These are phyloP conservation scores for Penaeus monodon DNA, from an alignment of 2,888 invertebrate species.

Conservation along the genomic window DNA sequence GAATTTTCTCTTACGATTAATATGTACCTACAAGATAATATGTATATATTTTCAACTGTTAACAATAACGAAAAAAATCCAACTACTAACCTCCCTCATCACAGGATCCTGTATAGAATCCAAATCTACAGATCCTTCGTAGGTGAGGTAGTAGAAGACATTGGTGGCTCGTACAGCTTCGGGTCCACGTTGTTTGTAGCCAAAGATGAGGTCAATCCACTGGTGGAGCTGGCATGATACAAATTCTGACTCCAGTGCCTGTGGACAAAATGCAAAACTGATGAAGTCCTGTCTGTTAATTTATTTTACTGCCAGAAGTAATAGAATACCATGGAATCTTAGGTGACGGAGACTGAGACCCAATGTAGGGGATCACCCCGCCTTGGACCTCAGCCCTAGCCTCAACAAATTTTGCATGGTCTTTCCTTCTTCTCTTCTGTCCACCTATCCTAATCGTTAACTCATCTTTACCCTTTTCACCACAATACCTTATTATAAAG, in stretches of 20 bases:
- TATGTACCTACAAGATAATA: no score
- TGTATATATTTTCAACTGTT: no score
- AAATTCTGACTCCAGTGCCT: slow-evolving; percentile 98
- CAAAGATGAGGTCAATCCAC: slow-evolving; percentile 99
- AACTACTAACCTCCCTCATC: slow-evolving; percentile 80
- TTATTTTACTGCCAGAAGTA: no score
- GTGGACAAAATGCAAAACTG: slow-evolving; percentile 65
- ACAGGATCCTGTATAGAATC: slow-evolving; percentile 90
- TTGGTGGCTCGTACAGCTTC: slow-evolving; percentile 98
- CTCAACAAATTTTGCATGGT: no score
- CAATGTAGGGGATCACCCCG: not conserved
- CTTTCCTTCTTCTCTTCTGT: no score
- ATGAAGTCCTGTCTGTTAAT: not conserved
- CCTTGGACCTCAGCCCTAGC: no score
- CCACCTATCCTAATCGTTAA: no score
- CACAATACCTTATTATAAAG: no score
- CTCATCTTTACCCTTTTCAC: no score
- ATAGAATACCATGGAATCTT: no score
- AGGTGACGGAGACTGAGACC: not conserved
- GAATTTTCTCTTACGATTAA: no score
- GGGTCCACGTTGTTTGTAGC: slow-evolving; percentile 98
- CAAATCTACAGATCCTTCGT: slow-evolving; percentile 96
- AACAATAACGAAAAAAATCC: no score
- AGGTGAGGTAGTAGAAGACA: slow-evolving; percentile 99
- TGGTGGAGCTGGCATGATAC: slow-evolving; percentile 99